Percentiles rank a stretch among this genome's conserved stretches.
phyloP scores from a whole-genome alignment of 1,140 invertebrate species.

The Halyomorpha halys region DNA sequence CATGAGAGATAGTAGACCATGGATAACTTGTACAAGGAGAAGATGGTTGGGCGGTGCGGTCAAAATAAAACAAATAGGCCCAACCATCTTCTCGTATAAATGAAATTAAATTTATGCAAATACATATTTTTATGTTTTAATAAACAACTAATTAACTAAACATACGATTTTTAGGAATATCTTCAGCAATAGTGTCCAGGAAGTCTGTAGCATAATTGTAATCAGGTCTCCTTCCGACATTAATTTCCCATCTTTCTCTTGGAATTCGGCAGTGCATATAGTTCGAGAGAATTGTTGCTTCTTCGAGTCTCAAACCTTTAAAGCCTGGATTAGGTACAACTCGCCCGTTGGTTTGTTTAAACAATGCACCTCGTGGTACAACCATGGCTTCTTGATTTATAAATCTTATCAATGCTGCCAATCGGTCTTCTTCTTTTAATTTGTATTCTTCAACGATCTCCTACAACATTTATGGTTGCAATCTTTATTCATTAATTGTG shows the following conservation, averaged over 20 bases:
- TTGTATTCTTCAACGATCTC: slow-evolving; percentile 1
- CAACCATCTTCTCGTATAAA: too few species aligned
- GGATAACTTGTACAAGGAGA: too few species aligned
- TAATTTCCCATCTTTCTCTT: slow-evolving; percentile 56
- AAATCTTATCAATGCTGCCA: slow-evolving; percentile 52
- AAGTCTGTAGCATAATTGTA: slow-evolving; percentile 71
- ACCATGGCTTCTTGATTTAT: slow-evolving; percentile 57
- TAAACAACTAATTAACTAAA: too few species aligned
- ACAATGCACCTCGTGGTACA: slow-evolving; percentile 57
- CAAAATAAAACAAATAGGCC: neutral
- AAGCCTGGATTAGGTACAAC: slow-evolving; percentile 56
- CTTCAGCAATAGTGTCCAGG: slow-evolving; percentile 56
- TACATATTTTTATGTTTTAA: too few species aligned
- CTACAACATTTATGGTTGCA: neutral
- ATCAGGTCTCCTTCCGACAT: slow-evolving; percentile 54
- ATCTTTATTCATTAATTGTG: too few species aligned
- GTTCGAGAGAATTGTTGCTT: slow-evolving; percentile 50
- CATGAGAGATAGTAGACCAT: too few species aligned
- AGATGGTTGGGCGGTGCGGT: too few species aligned
- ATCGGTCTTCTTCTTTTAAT: slow-evolving; percentile 64
- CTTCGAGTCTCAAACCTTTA: slow-evolving; percentile 46
- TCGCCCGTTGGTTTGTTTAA: slow-evolving; percentile 51
- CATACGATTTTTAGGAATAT: slow-evolving; percentile 42
- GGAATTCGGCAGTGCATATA: slow-evolving; percentile 56
- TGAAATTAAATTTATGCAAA: too few species aligned